Evolutionary conservation across 2,797 vertebrate species (phyloP).

Genomic region (Rhinatrema bivittatum): DNA sequence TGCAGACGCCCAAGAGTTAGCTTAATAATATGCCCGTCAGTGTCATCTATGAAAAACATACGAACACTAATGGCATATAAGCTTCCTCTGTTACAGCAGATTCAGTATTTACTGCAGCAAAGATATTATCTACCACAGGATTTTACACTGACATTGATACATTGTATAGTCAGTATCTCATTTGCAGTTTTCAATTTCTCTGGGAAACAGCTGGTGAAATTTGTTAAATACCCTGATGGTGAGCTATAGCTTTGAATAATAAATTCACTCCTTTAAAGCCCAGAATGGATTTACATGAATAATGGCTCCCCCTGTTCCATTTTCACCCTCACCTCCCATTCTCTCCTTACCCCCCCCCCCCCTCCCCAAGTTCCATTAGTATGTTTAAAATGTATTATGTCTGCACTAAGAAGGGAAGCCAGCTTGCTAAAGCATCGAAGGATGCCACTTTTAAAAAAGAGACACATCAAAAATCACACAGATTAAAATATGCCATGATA

Average conservation of each 20-base stretch:
- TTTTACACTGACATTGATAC: too few species aligned
- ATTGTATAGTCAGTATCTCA: background rate
- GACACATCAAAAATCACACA: slow-evolving; percentile 6
- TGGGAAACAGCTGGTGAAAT: background rate
- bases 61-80: too few species aligned
- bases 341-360: too few species aligned
- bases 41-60: too few species aligned
- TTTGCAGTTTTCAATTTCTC: background rate
- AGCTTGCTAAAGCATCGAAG: background rate
- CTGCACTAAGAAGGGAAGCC: background rate
- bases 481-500: slow-evolving; percentile 2
- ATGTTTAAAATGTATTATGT: too few species aligned
- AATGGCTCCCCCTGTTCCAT: slow-evolving; percentile 1
- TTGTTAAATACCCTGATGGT: slow-evolving; percentile 2
- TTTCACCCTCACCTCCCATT: too few species aligned
- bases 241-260: background rate
- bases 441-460: slow-evolving; percentile 13
- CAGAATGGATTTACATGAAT: background rate
- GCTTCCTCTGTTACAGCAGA: too few species aligned
- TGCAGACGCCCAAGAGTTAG: too few species aligned
- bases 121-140: too few species aligned
- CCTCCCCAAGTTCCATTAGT: too few species aligned
- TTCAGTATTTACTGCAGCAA: too few species aligned
- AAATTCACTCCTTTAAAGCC: background rate
- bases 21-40: too few species aligned